Conservation (phyloP, 2,113 vertebrate species). For the Eleginops maclovinus region DNA sequence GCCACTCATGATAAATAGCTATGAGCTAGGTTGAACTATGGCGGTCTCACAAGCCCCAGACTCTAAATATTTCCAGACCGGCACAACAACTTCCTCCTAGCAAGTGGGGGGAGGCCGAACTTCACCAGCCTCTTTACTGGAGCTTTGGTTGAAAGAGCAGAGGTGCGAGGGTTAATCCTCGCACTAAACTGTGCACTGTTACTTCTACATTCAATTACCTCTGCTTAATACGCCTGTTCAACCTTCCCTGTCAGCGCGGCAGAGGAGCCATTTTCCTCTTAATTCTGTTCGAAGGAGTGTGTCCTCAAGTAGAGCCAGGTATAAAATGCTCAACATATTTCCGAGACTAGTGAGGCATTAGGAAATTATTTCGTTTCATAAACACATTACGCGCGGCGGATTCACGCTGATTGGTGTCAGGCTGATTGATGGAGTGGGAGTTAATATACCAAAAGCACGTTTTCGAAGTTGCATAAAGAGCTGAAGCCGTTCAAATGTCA, state of each 20-base stretch:
- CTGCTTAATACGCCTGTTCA: constrained; percentile 70
- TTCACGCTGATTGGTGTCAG: constrained; percentile 68
- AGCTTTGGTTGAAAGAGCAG: constrained; percentile 42
- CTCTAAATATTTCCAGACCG: constrained; percentile 49
- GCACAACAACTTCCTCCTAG: constrained; percentile 15
- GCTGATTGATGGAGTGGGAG: constrained; percentile 68
- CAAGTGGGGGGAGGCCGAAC: not conserved
- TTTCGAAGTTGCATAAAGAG: constrained; percentile 33
- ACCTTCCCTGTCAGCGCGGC: constrained; percentile 59
- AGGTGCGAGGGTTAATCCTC: constrained; percentile 64
- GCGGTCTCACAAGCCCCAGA: constrained; percentile 46
- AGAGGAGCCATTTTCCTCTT: constrained; percentile 63
- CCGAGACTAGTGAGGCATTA: constrained; percentile 37
- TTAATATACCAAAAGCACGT: constrained; percentile 7
- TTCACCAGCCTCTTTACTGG: constrained; percentile 3
- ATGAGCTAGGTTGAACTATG: constrained; percentile 53
- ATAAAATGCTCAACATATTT: constrained; percentile 53
- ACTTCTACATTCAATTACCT: constrained; percentile 79
- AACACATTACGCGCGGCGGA: constrained; percentile 59
- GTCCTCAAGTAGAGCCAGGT: constrained; percentile 52
- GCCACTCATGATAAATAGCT: constrained; percentile 74
- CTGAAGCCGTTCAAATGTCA: constrained; percentile 24
- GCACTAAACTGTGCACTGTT: constrained; percentile 57
- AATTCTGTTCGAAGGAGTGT: constrained; percentile 57
- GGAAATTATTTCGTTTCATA: constrained; percentile 65